A percentile compares a stretch with the other conserved stretches of the same genome.
Conservation (phyloP, 2,113 vertebrate species). For the Crypturellus undulatus region DNA sequence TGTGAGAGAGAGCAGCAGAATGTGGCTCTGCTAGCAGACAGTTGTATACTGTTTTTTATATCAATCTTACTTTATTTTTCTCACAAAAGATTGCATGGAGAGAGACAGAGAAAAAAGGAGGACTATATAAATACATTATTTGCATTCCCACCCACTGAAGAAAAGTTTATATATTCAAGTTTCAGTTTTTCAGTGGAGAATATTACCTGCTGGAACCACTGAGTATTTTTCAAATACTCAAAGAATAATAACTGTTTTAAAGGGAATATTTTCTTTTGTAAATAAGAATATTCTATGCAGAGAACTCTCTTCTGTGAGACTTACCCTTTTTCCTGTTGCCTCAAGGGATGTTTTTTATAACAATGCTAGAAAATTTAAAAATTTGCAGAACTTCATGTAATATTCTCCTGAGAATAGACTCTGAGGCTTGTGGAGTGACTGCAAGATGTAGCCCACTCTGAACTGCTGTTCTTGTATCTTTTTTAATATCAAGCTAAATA, state of each 20-base stretch:
- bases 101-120: neutral
- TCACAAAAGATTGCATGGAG: neutral
- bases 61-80: neutral
- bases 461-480: constrained; percentile 42
- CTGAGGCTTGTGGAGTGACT: neutral
- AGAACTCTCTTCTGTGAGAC: neutral
- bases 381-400: constrained; percentile 15
- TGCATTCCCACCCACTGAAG: neutral
- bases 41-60: neutral
- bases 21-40: neutral
- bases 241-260: neutral
- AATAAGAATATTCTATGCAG: neutral
- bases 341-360: constrained; percentile 13
- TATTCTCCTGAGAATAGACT: neutral
- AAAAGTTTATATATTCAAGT: neutral
- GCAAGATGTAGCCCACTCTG: constrained; percentile 10
- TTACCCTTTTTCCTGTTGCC: neutral
- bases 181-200: neutral
- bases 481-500: constrained; percentile 70
- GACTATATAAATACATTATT: neutral
- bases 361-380: neutral
- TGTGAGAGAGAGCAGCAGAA: neutral
- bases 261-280: neutral
- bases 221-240: neutral
- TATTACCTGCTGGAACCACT: neutral